phyloP scores from a whole-genome alignment of 2,888 invertebrate genomes.

The Trachelus tabidus region DNA sequence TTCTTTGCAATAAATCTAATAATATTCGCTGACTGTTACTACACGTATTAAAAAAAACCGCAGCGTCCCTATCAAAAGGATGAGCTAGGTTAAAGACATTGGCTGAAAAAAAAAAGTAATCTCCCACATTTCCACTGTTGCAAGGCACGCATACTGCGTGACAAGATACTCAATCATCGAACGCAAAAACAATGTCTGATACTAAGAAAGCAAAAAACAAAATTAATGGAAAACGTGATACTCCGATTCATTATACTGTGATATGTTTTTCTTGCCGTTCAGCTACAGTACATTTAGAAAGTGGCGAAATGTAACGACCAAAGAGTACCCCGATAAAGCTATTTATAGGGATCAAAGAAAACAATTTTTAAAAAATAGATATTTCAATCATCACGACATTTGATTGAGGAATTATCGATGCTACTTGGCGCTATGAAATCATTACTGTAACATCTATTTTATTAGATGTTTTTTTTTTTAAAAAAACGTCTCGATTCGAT shows the following conservation, averaged over 20 bases:
- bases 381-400: not conserved
- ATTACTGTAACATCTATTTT: not conserved
- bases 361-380: not conserved
- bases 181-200: not conserved
- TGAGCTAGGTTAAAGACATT: not conserved
- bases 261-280: slow-evolving; percentile 21
- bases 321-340: slow-evolving; percentile 9
- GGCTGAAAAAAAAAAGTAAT: not conserved
- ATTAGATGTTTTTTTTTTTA: not conserved
- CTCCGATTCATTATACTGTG: slow-evolving; percentile 18
- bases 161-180: not conserved
- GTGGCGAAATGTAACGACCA: slow-evolving; percentile 12
- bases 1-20: not conserved
- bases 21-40: not conserved
- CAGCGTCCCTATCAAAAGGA: not conserved
- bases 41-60: not conserved
- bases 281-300: slow-evolving; percentile 4
- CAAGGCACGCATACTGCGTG: not conserved
- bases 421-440: not conserved
- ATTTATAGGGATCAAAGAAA: not conserved
- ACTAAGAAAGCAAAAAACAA: not conserved
- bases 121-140: not conserved
- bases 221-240: not conserved
- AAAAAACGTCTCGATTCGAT: not conserved
- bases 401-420: not conserved